phyloP scores from a whole-genome alignment of 2,797 vertebrate species.

The Liasis olivaceus region DNA sequence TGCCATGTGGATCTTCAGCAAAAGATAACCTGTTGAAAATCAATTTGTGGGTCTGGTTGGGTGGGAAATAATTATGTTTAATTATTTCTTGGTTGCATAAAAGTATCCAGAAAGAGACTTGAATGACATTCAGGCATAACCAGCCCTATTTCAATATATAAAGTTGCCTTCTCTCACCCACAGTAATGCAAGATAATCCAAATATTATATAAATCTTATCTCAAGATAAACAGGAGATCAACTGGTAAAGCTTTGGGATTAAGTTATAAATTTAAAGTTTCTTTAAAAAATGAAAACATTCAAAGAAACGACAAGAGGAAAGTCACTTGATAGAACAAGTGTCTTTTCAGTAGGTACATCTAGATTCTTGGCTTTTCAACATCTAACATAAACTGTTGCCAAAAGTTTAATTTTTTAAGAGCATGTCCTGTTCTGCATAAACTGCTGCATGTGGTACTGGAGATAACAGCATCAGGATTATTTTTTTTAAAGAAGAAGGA shows the following conservation, averaged over 20 bases:
- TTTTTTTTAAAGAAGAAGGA: neutral
- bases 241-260: neutral
- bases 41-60: neutral
- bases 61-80: neutral
- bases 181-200: neutral
- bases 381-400: neutral
- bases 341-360: constrained; percentile 16
- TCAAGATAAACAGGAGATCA: constrained; percentile 7
- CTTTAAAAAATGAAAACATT: neutral
- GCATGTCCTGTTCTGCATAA: neutral
- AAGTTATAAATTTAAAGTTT: neutral
- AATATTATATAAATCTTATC: constrained; percentile 33
- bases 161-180: constrained; percentile 7
- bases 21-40: neutral
- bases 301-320: neutral
- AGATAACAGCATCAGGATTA: neutral
- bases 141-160: neutral
- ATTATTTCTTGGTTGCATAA: neutral
- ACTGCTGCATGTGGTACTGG: neutral
- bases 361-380: constrained; percentile 4
- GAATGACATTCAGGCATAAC: no score
- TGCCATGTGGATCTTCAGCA: neutral
- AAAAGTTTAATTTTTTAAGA: constrained; percentile 36
- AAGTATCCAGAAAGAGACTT: neutral
- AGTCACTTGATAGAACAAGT: neutral